These are phyloP conservation scores for Hippocampus abdominalis DNA, from an alignment of 2,113 vertebrate genomes.

Conservation along the genomic window DNA sequence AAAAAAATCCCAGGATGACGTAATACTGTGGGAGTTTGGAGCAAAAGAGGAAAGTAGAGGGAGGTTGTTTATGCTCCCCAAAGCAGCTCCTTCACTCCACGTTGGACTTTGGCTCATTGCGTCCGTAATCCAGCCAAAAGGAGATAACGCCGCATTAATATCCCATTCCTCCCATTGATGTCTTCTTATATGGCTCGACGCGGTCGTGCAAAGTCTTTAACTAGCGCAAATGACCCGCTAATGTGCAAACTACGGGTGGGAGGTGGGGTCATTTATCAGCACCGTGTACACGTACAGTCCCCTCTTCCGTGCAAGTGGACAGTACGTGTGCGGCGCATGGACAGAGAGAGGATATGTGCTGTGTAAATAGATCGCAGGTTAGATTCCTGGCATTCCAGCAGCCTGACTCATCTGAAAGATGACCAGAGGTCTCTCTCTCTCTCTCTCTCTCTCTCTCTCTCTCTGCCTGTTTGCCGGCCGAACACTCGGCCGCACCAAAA, in stretches of 20 bases:
- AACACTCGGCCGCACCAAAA: conserved; percentile 20
- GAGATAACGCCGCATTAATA: conserved; percentile 6
- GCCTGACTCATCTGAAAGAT: conserved; percentile 60
- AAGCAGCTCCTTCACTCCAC: conserved; percentile 22
- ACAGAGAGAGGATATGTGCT: conserved; percentile 54
- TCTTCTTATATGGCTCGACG: conserved; percentile 38
- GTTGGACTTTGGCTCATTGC: conserved; percentile 34
- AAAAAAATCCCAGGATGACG: neutral
- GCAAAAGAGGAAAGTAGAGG: conserved; percentile 21
- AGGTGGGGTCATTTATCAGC: conserved; percentile 40
- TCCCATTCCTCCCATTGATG: conserved; percentile 15
- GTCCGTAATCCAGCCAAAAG: conserved; percentile 37
- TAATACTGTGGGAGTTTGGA: conserved; percentile 31
- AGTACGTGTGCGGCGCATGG: conserved; percentile 32
- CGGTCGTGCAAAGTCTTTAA: conserved; percentile 30
- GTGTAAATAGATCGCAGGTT: conserved; percentile 71
- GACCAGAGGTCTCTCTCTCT: conserved; percentile 39
- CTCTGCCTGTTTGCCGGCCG: conserved; percentile 45
- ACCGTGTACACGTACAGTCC: conserved; percentile 19
- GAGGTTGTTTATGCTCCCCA: conserved; percentile 12
- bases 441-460: conserved; percentile 26
- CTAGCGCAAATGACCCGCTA: conserved; percentile 42
- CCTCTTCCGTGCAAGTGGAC: conserved; percentile 25
- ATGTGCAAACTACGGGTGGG: conserved; percentile 21
- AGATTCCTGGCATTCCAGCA: conserved; percentile 67